Evolutionary conservation across 2,888 invertebrate genomes (phyloP).

Genomic region (Dolichopus griseipennis): DNA sequence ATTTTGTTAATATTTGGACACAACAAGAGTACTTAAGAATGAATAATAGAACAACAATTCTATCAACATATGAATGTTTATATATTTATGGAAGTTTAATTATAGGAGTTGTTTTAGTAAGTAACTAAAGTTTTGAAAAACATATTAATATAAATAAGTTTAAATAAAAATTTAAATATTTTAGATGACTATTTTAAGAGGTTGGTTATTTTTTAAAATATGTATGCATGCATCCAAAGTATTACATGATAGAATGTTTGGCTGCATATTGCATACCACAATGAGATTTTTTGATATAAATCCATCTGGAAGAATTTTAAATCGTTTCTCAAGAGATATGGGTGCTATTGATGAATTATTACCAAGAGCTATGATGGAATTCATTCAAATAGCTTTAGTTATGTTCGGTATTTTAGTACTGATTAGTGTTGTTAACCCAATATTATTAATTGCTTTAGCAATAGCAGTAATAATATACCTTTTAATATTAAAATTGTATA

Average conservation of each 20-base stretch:
- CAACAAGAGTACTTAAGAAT: conserved; percentile 39
- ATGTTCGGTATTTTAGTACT: conserved; percentile 69
- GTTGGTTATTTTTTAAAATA: conserved; percentile 61
- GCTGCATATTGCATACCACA: conserved; percentile 62
- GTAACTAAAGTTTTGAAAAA: conserved; percentile 17
- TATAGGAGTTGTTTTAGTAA: conserved; percentile 36
- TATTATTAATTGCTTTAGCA: conserved; percentile 56
- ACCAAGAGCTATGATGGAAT: conserved; percentile 48
- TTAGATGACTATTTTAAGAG: conserved; percentile 49
- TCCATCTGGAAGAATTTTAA: conserved; percentile 65
- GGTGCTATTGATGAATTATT: conserved; percentile 53
- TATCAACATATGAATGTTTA: conserved; percentile 38
- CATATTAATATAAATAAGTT: too few relatives aligned
- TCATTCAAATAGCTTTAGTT: conserved; percentile 46
- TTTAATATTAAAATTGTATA: conserved; percentile 56
- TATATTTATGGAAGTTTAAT: conserved; percentile 41
- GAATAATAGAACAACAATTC: conserved; percentile 30
- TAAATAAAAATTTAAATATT: conserved; percentile 10
- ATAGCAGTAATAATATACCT: conserved; percentile 57
- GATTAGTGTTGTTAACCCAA: conserved; percentile 60
- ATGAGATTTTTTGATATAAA: conserved; percentile 82
- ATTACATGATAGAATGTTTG: conserved; percentile 80
- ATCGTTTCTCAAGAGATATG: conserved; percentile 69
- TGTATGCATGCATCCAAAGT: conserved; percentile 67
- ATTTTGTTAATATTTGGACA: conserved; percentile 54